These are phyloP conservation scores for Hafferia zeledoni DNA, from an alignment of 2,797 vertebrate species.

Conservation along the genomic window DNA sequence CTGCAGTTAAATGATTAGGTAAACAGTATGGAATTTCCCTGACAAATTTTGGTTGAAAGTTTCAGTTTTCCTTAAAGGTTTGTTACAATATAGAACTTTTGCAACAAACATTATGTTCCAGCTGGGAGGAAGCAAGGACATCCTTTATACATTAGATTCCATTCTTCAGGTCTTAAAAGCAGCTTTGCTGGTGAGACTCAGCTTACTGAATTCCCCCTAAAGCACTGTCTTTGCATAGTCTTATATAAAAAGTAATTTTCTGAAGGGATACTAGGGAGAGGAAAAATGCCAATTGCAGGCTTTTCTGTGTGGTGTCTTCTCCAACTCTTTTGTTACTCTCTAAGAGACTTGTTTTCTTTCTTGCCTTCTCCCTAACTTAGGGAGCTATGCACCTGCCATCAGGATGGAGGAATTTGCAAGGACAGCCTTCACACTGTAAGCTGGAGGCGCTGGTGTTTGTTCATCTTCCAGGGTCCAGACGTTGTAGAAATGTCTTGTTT, in stretches of 20 bases:
- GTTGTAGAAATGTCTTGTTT: neutral
- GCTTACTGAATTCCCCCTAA: neutral
- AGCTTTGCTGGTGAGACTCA: neutral
- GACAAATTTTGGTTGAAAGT: neutral
- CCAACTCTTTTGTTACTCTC: neutral
- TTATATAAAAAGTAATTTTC: neutral
- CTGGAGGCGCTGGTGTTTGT: constrained; percentile 20
- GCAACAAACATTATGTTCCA: neutral
- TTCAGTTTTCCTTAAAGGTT: neutral
- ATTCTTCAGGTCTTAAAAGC: neutral
- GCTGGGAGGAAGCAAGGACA: neutral
- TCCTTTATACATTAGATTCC: neutral
- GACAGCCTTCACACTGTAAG: constrained; percentile 2
- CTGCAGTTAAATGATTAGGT: neutral
- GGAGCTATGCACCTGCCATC: constrained; percentile 12
- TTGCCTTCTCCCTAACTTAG: constrained; percentile 15
- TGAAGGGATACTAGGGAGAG: neutral
- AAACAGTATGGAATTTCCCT: neutral
- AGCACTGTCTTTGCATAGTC: neutral
- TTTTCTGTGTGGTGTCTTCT: neutral
- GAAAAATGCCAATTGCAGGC: neutral
- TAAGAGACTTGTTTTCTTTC: constrained; percentile 19
- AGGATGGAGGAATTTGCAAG: constrained; percentile 13
- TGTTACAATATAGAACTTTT: neutral
- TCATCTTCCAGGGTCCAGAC: neutral